These are phyloP conservation scores for Muscina levida DNA, from an alignment of 2,888 invertebrate species.

Conservation along the genomic window DNA sequence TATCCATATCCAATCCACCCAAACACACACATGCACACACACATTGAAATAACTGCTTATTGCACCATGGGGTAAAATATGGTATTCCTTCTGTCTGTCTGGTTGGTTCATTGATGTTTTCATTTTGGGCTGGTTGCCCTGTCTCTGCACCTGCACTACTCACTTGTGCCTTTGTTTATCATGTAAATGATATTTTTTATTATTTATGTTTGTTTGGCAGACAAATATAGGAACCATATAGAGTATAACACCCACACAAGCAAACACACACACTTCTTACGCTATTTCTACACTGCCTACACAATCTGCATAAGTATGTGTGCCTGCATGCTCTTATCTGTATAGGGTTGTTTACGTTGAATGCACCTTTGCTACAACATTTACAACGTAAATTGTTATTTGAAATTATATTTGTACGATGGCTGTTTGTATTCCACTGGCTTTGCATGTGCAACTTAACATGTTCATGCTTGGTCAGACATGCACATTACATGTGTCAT, in stretches of 20 bases:
- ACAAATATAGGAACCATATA: conserved; percentile 21
- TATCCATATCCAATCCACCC: background rate
- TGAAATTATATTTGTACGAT: conserved; percentile 15
- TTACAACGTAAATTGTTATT: conserved; percentile 17
- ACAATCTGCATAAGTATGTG: conserved; percentile 1
- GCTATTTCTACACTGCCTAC: too few relatives aligned
- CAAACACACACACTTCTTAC: background rate
- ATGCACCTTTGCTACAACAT: conserved; percentile 13
- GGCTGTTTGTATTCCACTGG: conserved; percentile 30
- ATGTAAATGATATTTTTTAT: conserved; percentile 28
- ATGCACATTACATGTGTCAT: conserved; percentile 42
- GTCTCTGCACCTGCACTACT: too few relatives aligned
- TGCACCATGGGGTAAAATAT: background rate
- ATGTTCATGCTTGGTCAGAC: conserved; percentile 59
- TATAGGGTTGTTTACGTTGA: background rate
- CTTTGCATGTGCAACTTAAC: conserved; percentile 58
- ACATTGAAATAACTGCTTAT: background rate
- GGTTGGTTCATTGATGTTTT: conserved; percentile 50
- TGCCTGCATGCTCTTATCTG: background rate
- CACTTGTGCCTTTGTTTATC: background rate
- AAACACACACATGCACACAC: background rate
- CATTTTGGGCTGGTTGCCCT: background rate
- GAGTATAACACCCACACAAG: conserved; percentile 1
- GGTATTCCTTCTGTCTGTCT: background rate
- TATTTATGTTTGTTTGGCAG: conserved; percentile 51